Conservation (phyloP, 2,888 invertebrate species). For the Drosophila nigricruria region DNA sequence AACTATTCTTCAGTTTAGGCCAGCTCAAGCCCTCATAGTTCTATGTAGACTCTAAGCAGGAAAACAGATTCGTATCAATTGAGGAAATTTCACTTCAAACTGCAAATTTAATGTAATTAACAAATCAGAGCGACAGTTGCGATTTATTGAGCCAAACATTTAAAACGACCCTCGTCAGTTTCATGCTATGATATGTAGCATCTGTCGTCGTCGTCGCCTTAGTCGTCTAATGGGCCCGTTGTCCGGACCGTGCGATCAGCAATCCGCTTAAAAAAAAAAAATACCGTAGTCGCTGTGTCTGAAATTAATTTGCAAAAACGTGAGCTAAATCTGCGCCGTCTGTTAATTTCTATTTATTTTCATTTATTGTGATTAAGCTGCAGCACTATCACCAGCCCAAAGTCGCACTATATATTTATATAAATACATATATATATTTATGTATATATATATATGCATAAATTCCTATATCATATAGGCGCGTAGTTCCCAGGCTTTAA, state of each 20-base stretch:
- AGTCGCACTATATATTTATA: conserved; percentile 6
- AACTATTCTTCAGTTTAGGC: not conserved
- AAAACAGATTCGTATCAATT: not conserved
- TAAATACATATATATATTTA: not conserved
- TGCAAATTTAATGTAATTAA: not conserved
- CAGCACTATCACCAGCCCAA: conserved; percentile 17
- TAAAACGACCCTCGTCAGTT: not conserved
- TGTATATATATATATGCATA: not conserved
- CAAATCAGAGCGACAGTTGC: not conserved
- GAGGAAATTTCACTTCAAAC: conserved; percentile 1
- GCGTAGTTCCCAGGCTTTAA: conserved; percentile 46
- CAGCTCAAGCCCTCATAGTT: not conserved
- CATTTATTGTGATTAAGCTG: conserved; percentile 67
- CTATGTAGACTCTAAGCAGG: not conserved
- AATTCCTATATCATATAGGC: conserved; percentile 4
- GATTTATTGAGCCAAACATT: not conserved
- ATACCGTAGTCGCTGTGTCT: conserved; percentile 29
- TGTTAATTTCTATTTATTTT: conserved; percentile 73
- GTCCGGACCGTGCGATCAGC: conserved; percentile 1
- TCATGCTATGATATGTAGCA: conserved; percentile 16
- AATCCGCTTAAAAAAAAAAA: conserved; percentile 27
- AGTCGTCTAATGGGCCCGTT: conserved; percentile 6
- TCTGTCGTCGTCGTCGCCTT: conserved; percentile 12
- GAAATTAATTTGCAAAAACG: conserved; percentile 69
- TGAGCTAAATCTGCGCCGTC: conserved; percentile 57